phyloP scores from a whole-genome alignment of 2,797 vertebrate species.

The Anniella stebbinsi region DNA sequence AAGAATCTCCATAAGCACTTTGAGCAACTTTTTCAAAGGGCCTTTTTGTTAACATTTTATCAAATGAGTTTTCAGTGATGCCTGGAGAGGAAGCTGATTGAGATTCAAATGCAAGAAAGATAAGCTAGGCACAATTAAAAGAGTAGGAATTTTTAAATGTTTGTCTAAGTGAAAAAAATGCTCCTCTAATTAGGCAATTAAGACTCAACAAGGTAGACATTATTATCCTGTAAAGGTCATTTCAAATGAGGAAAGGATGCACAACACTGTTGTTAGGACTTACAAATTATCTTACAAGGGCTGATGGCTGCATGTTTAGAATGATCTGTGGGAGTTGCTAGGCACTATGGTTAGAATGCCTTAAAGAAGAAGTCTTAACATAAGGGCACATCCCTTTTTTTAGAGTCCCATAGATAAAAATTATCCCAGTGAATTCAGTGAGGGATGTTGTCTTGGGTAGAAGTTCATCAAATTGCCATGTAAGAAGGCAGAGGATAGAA shows the following conservation, averaged over 20 bases:
- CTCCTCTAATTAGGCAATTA: constrained; percentile 78
- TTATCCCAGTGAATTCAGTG: fast-evolving
- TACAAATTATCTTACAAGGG: constrained; percentile 58
- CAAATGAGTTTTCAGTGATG: not conserved
- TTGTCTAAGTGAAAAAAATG: constrained; percentile 65
- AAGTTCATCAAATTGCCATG: not conserved
- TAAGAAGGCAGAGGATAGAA: not conserved
- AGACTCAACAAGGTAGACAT: constrained; percentile 68
- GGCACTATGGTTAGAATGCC: not conserved
- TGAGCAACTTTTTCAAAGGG: not conserved
- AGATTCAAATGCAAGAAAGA: constrained; percentile 58
- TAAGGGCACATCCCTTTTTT: fast-evolving
- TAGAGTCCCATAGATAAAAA: not conserved
- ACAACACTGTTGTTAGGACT: constrained; percentile 42
- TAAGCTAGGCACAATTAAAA: constrained; percentile 45
- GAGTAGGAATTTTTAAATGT: constrained; percentile 56
- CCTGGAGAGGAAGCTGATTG: constrained; percentile 32
- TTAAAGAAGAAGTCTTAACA: not conserved
- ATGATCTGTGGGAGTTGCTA: constrained; percentile 26
- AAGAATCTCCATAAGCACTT: constrained; percentile 11
- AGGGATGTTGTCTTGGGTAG: not conserved
- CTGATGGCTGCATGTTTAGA: constrained; percentile 52
- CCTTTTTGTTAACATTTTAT: not conserved
- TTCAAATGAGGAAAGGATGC: constrained; percentile 65
- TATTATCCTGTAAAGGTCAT: constrained; percentile 72